Percentiles rank a stretch among this genome's conserved stretches.
These are phyloP conservation scores for Nasonovia ribisnigri DNA, from an alignment of 2,888 invertebrate genomes.

Conservation along the genomic window DNA sequence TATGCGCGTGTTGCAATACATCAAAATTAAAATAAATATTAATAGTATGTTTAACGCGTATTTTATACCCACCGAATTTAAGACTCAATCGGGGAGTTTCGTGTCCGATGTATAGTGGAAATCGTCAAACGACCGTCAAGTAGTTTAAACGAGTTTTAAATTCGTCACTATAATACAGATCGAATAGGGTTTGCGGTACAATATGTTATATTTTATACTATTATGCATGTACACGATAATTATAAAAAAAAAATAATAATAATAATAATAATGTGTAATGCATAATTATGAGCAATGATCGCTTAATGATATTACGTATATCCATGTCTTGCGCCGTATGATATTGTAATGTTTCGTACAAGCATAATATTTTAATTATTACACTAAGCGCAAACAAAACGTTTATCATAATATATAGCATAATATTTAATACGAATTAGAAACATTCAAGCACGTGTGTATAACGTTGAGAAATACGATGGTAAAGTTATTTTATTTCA, in stretches of 20 bases:
- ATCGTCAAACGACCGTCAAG: slow-evolving; percentile 26
- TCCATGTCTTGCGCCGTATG: background rate
- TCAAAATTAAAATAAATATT: background rate
- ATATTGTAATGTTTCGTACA: background rate
- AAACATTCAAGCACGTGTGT: background rate
- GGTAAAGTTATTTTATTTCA: background rate
- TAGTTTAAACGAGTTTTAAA: slow-evolving; percentile 47
- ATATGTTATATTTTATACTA: background rate
- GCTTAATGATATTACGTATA: background rate
- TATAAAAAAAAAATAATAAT: too few relatives aligned
- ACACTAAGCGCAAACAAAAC: background rate
- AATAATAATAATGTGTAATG: background rate
- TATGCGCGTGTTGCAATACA: background rate
- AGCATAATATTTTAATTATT: background rate
- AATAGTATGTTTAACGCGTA: background rate
- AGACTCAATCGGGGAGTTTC: background rate
- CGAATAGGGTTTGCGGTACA: background rate
- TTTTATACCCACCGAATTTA: background rate
- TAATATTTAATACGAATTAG: background rate
- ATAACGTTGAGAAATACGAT: background rate
- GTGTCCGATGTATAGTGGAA: background rate
- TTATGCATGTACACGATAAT: background rate
- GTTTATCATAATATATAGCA: background rate
- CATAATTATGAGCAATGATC: background rate
- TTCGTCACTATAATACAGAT: background rate